phyloP scores from a whole-genome alignment of 2,888 invertebrate species.

The Conus canariensis region DNA sequence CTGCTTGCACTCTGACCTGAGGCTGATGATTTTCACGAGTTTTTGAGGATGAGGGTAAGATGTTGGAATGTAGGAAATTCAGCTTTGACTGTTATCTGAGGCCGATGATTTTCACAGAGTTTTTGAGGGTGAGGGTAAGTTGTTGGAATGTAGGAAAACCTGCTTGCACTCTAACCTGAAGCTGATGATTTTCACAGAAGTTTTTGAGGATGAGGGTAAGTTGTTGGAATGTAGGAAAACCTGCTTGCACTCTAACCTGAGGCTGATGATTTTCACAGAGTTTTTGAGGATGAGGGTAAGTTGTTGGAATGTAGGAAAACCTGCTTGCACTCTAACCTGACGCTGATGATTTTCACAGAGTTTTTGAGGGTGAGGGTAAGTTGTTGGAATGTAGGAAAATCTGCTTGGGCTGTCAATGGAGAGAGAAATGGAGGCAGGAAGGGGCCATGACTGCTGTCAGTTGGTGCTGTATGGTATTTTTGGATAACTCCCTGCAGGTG shows the following conservation, averaged over 20 bases:
- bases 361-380: slow-evolving; percentile 36
- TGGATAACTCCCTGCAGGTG: too few relatives aligned
- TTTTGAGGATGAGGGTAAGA: background rate
- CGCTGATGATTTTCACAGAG: slow-evolving; percentile 26
- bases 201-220: slow-evolving; percentile 37
- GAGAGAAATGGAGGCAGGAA: too few relatives aligned
- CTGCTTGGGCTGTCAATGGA: background rate
- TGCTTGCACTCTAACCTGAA: background rate
- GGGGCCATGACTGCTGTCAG: too few relatives aligned
- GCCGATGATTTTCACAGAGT: slow-evolving; percentile 33
- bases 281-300: background rate
- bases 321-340: background rate
- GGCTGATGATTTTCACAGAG: slow-evolving; percentile 23
- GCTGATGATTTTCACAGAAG: slow-evolving; percentile 27
- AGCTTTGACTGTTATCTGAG: background rate
- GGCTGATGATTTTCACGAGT: slow-evolving; percentile 23
- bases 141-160: too few relatives aligned
- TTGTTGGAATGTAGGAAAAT: too few relatives aligned
- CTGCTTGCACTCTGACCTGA: background rate
- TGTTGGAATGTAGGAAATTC: too few relatives aligned
- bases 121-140: slow-evolving; percentile 34
- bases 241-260: background rate
- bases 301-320: too few relatives aligned
- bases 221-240: too few relatives aligned
- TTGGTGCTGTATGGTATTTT: too few relatives aligned